Conservation (phyloP, 2,797 vertebrate species). For the Spea hammondii region DNA sequence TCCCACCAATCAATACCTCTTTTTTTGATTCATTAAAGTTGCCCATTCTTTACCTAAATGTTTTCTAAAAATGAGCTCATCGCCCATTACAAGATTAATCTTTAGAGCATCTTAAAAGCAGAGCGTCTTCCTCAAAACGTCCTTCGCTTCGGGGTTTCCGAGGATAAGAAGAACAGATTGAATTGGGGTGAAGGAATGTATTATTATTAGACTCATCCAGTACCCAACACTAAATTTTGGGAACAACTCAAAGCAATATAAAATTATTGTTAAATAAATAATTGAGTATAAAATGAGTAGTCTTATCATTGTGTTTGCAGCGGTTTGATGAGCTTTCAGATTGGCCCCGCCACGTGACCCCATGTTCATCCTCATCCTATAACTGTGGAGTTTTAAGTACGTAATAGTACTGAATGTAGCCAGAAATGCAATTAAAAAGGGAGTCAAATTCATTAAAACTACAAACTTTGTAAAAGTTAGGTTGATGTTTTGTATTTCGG, state of each 20-base stretch:
- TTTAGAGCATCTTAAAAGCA: no score
- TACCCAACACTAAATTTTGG: neutral
- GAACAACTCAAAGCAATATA: neutral
- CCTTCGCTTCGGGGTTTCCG: no score
- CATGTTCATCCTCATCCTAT: neutral
- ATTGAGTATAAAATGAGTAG: neutral
- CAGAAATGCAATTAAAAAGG: neutral
- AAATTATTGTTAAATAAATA: neutral
- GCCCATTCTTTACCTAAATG: no score
- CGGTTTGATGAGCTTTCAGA: neutral
- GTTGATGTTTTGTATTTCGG: neutral
- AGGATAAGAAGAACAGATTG: neutral
- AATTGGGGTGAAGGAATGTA: neutral
- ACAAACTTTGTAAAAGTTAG: neutral
- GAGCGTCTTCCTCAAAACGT: no score
- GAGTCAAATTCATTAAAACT: neutral
- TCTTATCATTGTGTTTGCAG: neutral
- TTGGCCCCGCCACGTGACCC: neutral
- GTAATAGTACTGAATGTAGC: neutral
- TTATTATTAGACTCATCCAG: neutral
- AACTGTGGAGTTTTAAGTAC: neutral
- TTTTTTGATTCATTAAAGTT: no score
- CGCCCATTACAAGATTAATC: no score
- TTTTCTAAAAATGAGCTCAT: no score
- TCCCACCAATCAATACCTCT: no score